Conservation (phyloP, 2,888 invertebrate genomes). For the Hydriomena furcata region DNA sequence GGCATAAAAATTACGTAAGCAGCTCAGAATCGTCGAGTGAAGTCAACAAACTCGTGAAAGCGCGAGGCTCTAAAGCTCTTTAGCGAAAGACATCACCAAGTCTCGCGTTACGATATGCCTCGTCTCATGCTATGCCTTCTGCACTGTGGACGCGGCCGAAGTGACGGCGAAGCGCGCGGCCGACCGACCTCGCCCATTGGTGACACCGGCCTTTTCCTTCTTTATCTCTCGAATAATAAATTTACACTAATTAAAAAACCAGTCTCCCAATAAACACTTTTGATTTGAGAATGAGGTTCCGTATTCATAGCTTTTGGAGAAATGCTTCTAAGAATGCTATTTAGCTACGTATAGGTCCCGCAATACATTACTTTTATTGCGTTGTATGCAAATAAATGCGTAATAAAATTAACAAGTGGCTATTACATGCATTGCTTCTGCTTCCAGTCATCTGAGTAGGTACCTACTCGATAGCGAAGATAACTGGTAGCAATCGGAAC, state of each 20-base stretch:
- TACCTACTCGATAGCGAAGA: neutral
- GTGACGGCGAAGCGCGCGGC: conserved; percentile 17
- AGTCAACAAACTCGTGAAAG: conserved; percentile 69
- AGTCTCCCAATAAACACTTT: conserved; percentile 31
- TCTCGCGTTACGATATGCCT: conserved; percentile 44
- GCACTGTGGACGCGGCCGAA: too few species aligned
- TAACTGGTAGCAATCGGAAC: neutral
- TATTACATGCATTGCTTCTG: conserved; percentile 7
- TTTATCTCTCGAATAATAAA: conserved; percentile 34
- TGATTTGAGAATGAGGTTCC: conserved; percentile 22
- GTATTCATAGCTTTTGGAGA: conserved; percentile 13
- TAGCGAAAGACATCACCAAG: conserved; percentile 77
- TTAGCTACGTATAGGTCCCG: neutral
- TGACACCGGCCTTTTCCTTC: conserved; percentile 41
- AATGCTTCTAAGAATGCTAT: conserved; percentile 4
- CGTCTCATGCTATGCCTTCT: too few species aligned
- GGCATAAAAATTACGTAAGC: conserved; percentile 38
- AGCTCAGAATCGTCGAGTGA: conserved; percentile 34
- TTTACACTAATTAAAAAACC: conserved; percentile 36
- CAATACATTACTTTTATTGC: conserved; percentile 10
- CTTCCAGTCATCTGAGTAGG: conserved; percentile 2
- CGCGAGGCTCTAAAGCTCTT: conserved; percentile 59
- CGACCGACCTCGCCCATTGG: conserved; percentile 22
- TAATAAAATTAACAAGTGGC: conserved; percentile 6
- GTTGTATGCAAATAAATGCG: conserved; percentile 8